Percentiles rank a stretch among this genome's conserved stretches.
phyloP scores from a whole-genome alignment of 92 coral and sea anemone genomes.

The Bergia sp. region DNA sequence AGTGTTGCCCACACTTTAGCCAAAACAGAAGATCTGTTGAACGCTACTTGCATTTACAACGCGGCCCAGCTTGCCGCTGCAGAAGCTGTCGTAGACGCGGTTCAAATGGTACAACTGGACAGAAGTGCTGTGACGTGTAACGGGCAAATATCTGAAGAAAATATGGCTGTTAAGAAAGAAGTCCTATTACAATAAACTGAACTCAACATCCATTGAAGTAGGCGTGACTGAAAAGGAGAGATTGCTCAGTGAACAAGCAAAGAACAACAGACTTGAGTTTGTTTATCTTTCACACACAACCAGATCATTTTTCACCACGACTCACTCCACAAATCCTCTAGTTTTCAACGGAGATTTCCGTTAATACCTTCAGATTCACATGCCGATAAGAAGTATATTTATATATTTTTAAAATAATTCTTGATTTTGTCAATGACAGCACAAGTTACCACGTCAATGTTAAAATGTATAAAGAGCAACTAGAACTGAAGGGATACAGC shows the following conservation, averaged over 20 bases:
- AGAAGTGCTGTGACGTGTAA: constrained; percentile 23
- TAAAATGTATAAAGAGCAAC: not conserved
- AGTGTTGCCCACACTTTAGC: constrained; percentile 22
- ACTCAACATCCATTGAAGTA: not conserved
- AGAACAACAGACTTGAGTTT: constrained; percentile 12
- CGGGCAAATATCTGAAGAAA: constrained; percentile 46
- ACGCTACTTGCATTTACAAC: constrained; percentile 37
- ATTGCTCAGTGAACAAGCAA: constrained; percentile 14
- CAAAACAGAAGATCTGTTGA: constrained; percentile 37
- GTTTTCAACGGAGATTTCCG: not conserved
- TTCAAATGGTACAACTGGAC: constrained; percentile 41
- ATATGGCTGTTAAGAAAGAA: constrained; percentile 58
- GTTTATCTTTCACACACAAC: constrained; percentile 24
- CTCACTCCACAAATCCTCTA: not conserved
- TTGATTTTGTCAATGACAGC: not conserved
- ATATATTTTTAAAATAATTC: not conserved
- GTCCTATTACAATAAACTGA: constrained; percentile 29
- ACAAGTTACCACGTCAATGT: not conserved
- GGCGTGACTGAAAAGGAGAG: not conserved
- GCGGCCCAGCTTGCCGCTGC: constrained; percentile 42
- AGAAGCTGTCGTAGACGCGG: constrained; percentile 30
- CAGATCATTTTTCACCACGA: constrained; percentile 16
- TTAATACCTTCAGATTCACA: not conserved
- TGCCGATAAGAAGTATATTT: not conserved
- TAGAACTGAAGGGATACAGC: not conserved